These are phyloP conservation scores for Musca domestica DNA, from an alignment of 1,140 invertebrate species.

Conservation along the genomic window DNA sequence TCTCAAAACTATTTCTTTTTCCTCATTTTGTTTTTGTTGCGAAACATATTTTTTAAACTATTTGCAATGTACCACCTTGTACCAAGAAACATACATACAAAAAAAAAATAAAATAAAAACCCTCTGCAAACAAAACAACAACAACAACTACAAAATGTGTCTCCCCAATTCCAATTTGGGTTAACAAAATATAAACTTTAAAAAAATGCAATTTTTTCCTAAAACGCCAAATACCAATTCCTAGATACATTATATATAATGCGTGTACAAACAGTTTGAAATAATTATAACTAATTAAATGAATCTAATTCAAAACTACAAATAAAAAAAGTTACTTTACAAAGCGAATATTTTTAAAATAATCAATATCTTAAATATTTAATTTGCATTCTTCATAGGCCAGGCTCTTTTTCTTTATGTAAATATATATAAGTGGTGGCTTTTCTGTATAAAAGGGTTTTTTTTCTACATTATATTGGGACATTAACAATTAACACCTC, in stretches of 20 bases:
- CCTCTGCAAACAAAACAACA: neutral
- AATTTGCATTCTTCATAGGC: too few relatives aligned
- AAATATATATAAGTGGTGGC: too few relatives aligned
- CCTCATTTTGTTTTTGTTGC: conserved; percentile 4
- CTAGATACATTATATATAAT: conserved; percentile 54
- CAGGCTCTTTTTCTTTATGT: too few relatives aligned
- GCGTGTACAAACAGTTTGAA: conserved; percentile 45
- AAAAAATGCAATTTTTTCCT: neutral
- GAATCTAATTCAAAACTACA: neutral
- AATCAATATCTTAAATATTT: conserved; percentile 6
- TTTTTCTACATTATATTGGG: too few relatives aligned
- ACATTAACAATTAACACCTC: too few relatives aligned
- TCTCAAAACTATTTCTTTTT: too few relatives aligned
- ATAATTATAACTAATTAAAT: neutral
- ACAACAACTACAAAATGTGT: neutral
- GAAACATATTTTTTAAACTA: neutral
- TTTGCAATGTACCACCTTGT: too few relatives aligned
- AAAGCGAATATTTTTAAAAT: conserved; percentile 1
- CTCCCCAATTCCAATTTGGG: neutral
- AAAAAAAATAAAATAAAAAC: neutral
- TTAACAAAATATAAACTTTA: conserved; percentile 2
- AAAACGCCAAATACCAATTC: conserved; percentile 20
- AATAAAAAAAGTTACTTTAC: neutral
- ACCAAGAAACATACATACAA: neutral
- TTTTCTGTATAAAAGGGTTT: too few relatives aligned